Percentiles rank a stretch among this genome's conserved stretches.
These are phyloP conservation scores for Tangara arthus DNA, from an alignment of 2,797 vertebrate genomes.

Conservation along the genomic window DNA sequence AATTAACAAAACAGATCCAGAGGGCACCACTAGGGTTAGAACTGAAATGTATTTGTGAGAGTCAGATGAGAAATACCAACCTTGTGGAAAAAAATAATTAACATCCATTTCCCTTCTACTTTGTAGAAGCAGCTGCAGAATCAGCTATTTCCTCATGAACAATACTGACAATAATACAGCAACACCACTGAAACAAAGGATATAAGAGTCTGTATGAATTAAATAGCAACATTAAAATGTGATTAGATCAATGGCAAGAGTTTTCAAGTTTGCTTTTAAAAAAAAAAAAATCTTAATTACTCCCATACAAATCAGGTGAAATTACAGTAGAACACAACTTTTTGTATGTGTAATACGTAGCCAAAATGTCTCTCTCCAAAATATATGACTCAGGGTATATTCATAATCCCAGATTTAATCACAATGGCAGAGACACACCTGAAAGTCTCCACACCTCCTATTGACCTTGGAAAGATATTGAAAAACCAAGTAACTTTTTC, in stretches of 20 bases:
- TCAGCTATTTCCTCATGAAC: neutral
- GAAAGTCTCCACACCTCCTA: neutral
- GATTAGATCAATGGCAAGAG: neutral
- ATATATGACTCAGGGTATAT: neutral
- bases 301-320: neutral
- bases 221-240: neutral
- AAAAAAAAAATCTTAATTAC: neutral
- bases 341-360: neutral
- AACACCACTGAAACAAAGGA: neutral
- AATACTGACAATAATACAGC: neutral
- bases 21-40: neutral
- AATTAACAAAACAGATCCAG: neutral
- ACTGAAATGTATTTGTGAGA: neutral
- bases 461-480: neutral
- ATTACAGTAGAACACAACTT: neutral
- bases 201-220: neutral
- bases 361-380: neutral
- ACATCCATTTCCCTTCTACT: neutral
- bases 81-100: neutral
- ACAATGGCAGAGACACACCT: neutral
- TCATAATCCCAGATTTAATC: neutral
- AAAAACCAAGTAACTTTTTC: neutral
- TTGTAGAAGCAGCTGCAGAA: neutral
- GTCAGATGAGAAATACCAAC: neutral
- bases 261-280: neutral